Evolutionary conservation across 2,113 vertebrate genomes (phyloP), one percentile per base, ranked within the genome.

Genomic region (Tapirus terrestris): DNA sequence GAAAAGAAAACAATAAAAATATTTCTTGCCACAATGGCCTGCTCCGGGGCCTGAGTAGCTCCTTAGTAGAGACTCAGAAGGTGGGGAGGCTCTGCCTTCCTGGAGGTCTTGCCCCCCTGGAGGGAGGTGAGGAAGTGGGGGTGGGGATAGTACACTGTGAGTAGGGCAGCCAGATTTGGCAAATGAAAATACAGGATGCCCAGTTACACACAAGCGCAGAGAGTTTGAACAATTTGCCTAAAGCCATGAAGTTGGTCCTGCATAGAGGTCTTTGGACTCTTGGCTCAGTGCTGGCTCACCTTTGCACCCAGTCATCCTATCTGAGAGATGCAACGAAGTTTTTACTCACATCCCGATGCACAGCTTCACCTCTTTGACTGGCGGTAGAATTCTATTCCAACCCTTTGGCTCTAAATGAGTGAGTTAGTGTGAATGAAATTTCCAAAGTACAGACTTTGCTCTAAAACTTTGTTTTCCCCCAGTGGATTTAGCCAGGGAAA

Each of bases 381-480:
- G 75, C 96, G 84, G 7, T 3, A 36, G 76, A 96, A 53, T 73
- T 90, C 95, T 56, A n/a, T 31, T 61, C 36, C 13, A 97, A 95
- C 77, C 27, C 39, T 91, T 85, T 80, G 68, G 87, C 92, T 82
- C 75, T 77, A 94, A 96, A n/a, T 3, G 12, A 82, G 27, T 86
- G 20, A 82, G 39, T 89, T 81, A 39, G 4, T 36, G 20, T 67
- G 56, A 97, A 81, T 92, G 70, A 91, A 85, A 91, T 51, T 92
- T 91, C 83, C 43, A 88, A 97, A 98, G 96, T 83, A 94, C 25
- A 93, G 60, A 45, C 27, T 16, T 81, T 82, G 76, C 76, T 97
- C 75, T 81, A 97, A 93, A 98, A 96, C 23, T 56, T 96, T 0
- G n/a, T 83, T 95, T 92, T 79, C 51, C 68, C 21, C 45, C 10